Conservation (phyloP, 2,797 vertebrate genomes). For the Amblyopsis hoosieri region DNA sequence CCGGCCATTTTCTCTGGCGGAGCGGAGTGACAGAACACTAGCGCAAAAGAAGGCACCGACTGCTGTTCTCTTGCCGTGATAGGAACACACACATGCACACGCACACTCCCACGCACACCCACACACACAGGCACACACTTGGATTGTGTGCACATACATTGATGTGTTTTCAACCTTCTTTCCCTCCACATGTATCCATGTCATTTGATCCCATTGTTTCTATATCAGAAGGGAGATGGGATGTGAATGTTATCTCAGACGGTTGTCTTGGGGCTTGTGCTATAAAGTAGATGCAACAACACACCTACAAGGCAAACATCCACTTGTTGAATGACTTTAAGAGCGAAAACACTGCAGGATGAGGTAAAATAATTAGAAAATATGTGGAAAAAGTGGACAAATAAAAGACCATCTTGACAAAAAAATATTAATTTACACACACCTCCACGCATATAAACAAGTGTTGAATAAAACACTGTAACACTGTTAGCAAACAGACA, state of each 20-base stretch:
- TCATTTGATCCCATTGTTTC: slow-evolving; percentile 30
- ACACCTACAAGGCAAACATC: slow-evolving; percentile 74
- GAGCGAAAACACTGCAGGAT: slow-evolving; percentile 35
- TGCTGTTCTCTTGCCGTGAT: slow-evolving; percentile 76
- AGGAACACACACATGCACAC: slow-evolving; percentile 20
- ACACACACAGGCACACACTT: slow-evolving; percentile 7
- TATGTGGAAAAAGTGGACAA: slow-evolving; percentile 37
- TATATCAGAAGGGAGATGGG: slow-evolving; percentile 49
- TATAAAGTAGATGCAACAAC: slow-evolving; percentile 74
- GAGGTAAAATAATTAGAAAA: slow-evolving; percentile 48
- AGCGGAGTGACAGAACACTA: slow-evolving; percentile 20
- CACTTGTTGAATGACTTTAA: slow-evolving; percentile 53
- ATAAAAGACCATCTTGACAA: slow-evolving; percentile 42
- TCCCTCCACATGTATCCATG: slow-evolving; percentile 21
- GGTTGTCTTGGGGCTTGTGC: slow-evolving; percentile 70
- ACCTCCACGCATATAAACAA: too few relatives aligned
- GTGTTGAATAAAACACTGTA: too few relatives aligned
- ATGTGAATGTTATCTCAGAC: slow-evolving; percentile 57
- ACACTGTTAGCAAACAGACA: too few relatives aligned
- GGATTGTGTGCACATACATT: slow-evolving; percentile 39
- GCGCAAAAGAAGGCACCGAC: slow-evolving; percentile 85
- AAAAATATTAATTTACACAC: background rate
- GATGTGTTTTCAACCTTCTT: slow-evolving; percentile 38
- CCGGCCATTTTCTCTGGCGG: slow-evolving; percentile 26
- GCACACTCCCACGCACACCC: slow-evolving; percentile 14